Evolutionary conservation across 1,140 invertebrate species (phyloP).

Genomic region (Pseudomyrmex flavicornis): DNA sequence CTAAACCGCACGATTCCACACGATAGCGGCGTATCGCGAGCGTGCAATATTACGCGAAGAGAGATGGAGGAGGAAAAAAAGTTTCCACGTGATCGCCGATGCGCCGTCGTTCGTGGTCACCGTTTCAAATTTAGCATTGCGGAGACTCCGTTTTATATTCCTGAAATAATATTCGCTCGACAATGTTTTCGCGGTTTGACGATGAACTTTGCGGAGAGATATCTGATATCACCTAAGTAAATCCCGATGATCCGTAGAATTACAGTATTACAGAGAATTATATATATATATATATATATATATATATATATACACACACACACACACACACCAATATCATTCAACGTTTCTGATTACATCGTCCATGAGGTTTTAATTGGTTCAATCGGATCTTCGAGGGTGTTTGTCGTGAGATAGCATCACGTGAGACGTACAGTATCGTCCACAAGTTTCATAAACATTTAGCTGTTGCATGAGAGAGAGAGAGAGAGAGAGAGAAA

Average conservation of each 20-base stretch:
- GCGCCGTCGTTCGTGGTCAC: not conserved
- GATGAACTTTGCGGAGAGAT: conserved; percentile 34
- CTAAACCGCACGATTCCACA: conserved; percentile 43
- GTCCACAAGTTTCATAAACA: not conserved
- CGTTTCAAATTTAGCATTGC: not conserved
- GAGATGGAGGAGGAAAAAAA: not conserved
- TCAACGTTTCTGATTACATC: conserved; percentile 41
- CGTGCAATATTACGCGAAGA: conserved; percentile 8
- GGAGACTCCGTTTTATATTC: conserved; percentile 1
- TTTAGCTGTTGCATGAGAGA: no score
- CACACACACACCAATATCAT: not conserved
- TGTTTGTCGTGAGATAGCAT: conserved; percentile 52
- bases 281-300: no score
- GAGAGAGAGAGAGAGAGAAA: not conserved
- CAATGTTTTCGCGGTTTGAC: conserved; percentile 29
- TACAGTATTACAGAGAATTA: conserved; percentile 40
- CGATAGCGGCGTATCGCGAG: conserved; percentile 5
- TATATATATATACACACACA: conserved; percentile 11
- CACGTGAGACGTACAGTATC: conserved; percentile 28
- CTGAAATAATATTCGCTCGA: not conserved
- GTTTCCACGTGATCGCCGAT: conserved; percentile 22
- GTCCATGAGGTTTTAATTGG: conserved; percentile 48
- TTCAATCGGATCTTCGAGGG: conserved; percentile 35
- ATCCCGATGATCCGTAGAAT: conserved; percentile 40
- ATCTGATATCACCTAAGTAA: conserved; percentile 34